These are phyloP conservation scores for Seira musarum DNA, from an alignment of 2,888 invertebrate genomes.

Conservation along the genomic window DNA sequence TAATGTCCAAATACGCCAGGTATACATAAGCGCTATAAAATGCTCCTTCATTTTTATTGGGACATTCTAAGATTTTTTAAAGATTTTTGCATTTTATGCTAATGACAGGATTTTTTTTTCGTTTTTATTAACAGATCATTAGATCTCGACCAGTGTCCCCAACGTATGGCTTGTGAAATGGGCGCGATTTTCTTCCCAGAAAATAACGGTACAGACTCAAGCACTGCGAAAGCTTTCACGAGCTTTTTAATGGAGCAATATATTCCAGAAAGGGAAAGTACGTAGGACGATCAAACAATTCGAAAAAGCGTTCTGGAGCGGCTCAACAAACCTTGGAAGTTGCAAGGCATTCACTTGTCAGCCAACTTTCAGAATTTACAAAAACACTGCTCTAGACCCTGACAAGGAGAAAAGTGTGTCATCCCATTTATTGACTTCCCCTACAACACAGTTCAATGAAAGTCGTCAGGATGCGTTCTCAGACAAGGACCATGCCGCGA, in stretches of 20 bases:
- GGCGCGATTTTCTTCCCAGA: constrained; percentile 60
- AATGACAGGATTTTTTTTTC: too few relatives aligned
- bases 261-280: constrained; percentile 63
- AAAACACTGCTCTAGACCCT: background rate
- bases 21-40: constrained; percentile 30
- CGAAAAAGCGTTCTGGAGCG: constrained; percentile 66
- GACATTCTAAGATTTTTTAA: too few relatives aligned
- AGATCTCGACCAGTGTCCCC: constrained; percentile 68
- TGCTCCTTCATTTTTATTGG: too few relatives aligned
- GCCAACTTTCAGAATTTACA: constrained; percentile 54
- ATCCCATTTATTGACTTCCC: too few relatives aligned
- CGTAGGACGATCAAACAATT: constrained; percentile 52
- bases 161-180: constrained; percentile 63
- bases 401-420: too few relatives aligned
- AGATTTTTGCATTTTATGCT: too few relatives aligned
- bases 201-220: constrained; percentile 49
- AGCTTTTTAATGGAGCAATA: constrained; percentile 65
- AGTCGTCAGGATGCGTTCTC: too few relatives aligned
- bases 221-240: constrained; percentile 60
- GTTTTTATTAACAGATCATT: constrained; percentile 63
- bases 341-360: constrained; percentile 62
- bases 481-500: too few relatives aligned
- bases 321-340: constrained; percentile 43
- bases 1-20: constrained; percentile 63
- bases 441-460: too few relatives aligned